These are phyloP conservation scores for Lepas anatifera DNA, from an alignment of 2,888 invertebrate genomes.

Conservation along the genomic window DNA sequence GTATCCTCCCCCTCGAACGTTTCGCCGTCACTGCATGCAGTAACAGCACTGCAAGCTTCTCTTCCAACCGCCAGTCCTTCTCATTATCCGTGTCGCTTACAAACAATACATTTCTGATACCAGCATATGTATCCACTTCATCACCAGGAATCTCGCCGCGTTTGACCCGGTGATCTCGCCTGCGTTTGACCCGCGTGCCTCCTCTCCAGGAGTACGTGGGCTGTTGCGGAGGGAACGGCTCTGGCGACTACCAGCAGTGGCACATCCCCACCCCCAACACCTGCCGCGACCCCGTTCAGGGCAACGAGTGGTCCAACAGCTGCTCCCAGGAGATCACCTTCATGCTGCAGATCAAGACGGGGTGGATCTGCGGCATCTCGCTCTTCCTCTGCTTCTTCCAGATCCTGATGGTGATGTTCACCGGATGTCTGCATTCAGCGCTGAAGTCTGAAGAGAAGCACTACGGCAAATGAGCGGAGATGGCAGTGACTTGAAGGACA, in stretches of 20 bases:
- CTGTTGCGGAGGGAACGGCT: constrained; percentile 79
- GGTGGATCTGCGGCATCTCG: constrained; percentile 69
- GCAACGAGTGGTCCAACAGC: constrained; percentile 66
- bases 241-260: constrained; percentile 63
- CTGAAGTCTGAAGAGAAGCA: neutral
- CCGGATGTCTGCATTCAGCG: neutral
- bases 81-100: no score
- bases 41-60: no score
- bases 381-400: constrained; percentile 62
- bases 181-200: no score
- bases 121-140: no score
- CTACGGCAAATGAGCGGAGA: neutral
- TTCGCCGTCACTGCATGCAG: no score
- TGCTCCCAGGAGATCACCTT: constrained; percentile 22
- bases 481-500: neutral
- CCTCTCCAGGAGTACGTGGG: constrained; percentile 48
- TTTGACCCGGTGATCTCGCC: no score
- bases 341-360: constrained; percentile 36
- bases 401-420: constrained; percentile 36
- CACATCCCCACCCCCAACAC: constrained; percentile 68
- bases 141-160: no score
- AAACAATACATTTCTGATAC: no score
- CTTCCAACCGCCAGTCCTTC: no score
- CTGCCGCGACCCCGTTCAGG: constrained; percentile 75
- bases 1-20: no score